Percentiles rank a stretch among this genome's conserved stretches.
These are phyloP conservation scores for Oplegnathus fasciatus DNA, from an alignment of 2,113 vertebrate genomes.

Conservation along the genomic window DNA sequence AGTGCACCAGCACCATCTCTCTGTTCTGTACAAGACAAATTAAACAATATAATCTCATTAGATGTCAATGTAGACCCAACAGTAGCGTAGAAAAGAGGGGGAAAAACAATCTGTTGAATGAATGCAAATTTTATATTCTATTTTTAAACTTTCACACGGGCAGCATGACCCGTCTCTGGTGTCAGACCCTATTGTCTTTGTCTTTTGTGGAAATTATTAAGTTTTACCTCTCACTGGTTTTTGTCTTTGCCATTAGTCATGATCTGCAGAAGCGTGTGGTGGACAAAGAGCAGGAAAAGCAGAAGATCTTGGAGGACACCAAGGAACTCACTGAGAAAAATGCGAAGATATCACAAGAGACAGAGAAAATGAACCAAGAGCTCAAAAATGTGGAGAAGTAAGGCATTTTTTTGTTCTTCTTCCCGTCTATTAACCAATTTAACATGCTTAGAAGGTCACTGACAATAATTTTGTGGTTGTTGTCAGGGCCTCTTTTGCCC, in stretches of 20 bases:
- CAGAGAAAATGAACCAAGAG: constrained; percentile 90
- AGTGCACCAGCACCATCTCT: constrained; percentile 73
- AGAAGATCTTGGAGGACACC: constrained; percentile 90
- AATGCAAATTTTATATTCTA: background rate
- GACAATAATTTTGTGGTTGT: background rate
- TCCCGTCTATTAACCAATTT: background rate
- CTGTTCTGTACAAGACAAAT: constrained; percentile 10
- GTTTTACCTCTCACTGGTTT: background rate
- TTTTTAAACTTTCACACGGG: background rate
- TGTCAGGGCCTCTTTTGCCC: background rate
- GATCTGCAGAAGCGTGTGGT: constrained; percentile 89
- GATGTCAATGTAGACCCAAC: background rate
- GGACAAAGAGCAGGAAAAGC: constrained; percentile 89
- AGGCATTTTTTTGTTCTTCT: constrained; percentile 36
- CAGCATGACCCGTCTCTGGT: background rate
- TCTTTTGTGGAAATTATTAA: background rate
- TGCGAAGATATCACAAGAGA: constrained; percentile 87
- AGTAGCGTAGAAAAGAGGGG: background rate
- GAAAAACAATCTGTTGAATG: background rate
- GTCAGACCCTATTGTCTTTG: background rate
- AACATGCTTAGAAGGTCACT: background rate
- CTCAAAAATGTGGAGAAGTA: constrained; percentile 94
- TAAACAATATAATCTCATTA: constrained; percentile 1
- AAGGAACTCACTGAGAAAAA: constrained; percentile 91
- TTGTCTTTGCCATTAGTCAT: constrained; percentile 81